These are phyloP conservation scores for Drosophila santomea DNA, from an alignment of 1,140 invertebrate genomes.

Conservation along the genomic window DNA sequence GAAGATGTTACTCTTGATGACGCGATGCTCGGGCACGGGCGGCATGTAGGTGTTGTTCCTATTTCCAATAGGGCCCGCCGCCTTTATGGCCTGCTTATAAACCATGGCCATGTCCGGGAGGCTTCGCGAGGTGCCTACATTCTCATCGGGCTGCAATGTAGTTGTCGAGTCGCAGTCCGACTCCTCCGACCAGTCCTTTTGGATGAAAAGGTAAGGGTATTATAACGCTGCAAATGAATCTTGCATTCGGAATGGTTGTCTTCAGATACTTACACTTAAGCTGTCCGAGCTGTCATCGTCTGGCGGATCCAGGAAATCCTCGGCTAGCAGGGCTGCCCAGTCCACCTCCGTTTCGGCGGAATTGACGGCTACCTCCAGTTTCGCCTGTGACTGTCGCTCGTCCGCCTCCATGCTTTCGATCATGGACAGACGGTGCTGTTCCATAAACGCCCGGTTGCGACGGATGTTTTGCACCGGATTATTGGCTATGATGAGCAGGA, in stretches of 20 bases:
- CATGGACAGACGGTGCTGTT: not conserved
- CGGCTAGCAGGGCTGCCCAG: constrained; percentile 45
- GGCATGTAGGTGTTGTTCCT: constrained; percentile 12
- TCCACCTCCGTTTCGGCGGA: constrained; percentile 21
- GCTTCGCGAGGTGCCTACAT: not conserved
- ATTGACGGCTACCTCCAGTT: not conserved
- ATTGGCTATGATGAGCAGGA: constrained; percentile 59
- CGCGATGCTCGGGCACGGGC: not conserved
- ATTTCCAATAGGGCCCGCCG: not conserved
- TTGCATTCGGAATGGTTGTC: no score
- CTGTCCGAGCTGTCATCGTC: constrained; percentile 7
- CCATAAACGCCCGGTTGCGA: constrained; percentile 31
- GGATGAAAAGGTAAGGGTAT: not conserved
- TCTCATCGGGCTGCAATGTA: not conserved
- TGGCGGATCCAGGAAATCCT: constrained; percentile 36
- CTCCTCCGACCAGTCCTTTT: constrained; percentile 53
- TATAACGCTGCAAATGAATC: not conserved
- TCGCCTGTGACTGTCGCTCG: not conserved
- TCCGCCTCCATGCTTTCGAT: not conserved
- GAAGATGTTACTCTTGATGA: not conserved
- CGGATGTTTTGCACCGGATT: constrained; percentile 67
- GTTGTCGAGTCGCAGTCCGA: not conserved
- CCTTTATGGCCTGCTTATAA: constrained; percentile 6
- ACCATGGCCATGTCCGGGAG: constrained; percentile 19
- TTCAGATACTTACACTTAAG: constrained; percentile 11